These are phyloP conservation scores for Rotaria magnacalcarata DNA, from an alignment of 2,888 invertebrate species.

Conservation along the genomic window DNA sequence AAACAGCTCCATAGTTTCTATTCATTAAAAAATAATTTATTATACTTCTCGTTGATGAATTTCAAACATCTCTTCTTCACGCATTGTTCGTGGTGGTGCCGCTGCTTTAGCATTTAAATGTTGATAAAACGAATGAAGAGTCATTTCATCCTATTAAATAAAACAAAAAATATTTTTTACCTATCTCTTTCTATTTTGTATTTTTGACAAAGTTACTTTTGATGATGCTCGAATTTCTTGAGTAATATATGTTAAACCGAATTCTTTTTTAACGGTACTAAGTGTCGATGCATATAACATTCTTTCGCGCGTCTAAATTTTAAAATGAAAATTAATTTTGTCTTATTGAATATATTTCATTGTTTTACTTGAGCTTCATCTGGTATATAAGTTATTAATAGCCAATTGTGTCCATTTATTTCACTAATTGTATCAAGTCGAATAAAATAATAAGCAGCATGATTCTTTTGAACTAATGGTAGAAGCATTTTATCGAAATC, in stretches of 20 bases:
- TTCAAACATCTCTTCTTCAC: conserved; percentile 65
- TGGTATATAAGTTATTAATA: conserved; percentile 39
- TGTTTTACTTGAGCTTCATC: conserved; percentile 30
- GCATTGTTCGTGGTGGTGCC: conserved; percentile 80
- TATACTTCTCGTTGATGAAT: conserved; percentile 41
- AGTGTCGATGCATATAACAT: conserved; percentile 97
- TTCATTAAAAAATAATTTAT: neutral
- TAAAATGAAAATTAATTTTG: neutral
- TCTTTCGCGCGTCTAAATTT: conserved; percentile 62
- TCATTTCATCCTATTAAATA: conserved; percentile 70
- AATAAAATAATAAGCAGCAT: conserved; percentile 41
- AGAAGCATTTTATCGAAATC: conserved; percentile 41
- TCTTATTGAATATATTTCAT: neutral
- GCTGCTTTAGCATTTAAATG: conserved; percentile 73
- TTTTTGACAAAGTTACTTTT: neutral
- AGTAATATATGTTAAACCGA: conserved; percentile 85
- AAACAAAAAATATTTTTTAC: neutral
- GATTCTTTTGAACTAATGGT: neutral
- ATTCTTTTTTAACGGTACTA: conserved; percentile 90
- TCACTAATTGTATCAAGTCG: conserved; percentile 42
- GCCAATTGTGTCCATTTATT: conserved; percentile 40
- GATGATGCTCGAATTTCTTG: conserved; percentile 69
- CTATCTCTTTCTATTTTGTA: neutral
- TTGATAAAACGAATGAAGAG: conserved; percentile 74
- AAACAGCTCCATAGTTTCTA: neutral